Percentiles rank a stretch among this genome's conserved stretches.
Evolutionary conservation across 1,140 invertebrate species (phyloP).

Genomic region (Neodiprion fabricii): DNA sequence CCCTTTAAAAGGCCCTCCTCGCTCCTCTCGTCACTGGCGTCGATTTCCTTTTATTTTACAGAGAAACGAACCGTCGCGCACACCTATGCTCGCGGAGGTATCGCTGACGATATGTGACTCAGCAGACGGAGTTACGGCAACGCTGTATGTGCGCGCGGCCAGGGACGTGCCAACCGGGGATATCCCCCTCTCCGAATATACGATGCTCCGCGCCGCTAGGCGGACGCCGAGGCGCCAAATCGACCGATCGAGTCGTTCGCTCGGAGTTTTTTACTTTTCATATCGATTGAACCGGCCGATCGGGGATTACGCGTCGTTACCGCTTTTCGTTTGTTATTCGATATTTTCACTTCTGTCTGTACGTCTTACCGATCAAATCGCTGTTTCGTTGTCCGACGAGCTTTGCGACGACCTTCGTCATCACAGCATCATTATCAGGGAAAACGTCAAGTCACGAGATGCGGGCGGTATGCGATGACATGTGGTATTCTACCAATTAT

Average conservation of each 20-base stretch:
- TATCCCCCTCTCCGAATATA: conserved; percentile 23
- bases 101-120: conserved; percentile 48
- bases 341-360: not conserved
- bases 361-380: not conserved
- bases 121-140: conserved; percentile 42
- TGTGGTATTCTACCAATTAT: too few relatives aligned
- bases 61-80: not conserved
- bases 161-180: conserved; percentile 35
- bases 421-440: too few relatives aligned
- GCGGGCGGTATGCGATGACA: too few relatives aligned
- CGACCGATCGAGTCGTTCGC: too few relatives aligned
- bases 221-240: not conserved
- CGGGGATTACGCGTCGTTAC: too few relatives aligned
- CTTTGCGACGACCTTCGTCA: not conserved
- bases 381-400: not conserved
- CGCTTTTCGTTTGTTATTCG: not conserved
- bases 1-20: too few relatives aligned
- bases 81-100: conserved; percentile 25
- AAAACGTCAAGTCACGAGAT: too few relatives aligned
- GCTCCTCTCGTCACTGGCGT: too few relatives aligned
- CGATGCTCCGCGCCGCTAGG: conserved; percentile 10
- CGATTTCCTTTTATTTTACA: too few relatives aligned
- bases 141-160: conserved; percentile 26
- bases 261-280: too few relatives aligned
- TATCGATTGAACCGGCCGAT: too few relatives aligned